Percentiles rank a stretch among this genome's conserved stretches.
phyloP scores from a whole-genome alignment of 2,113 vertebrate genomes.

The Leptobrachium ailaonicum region DNA sequence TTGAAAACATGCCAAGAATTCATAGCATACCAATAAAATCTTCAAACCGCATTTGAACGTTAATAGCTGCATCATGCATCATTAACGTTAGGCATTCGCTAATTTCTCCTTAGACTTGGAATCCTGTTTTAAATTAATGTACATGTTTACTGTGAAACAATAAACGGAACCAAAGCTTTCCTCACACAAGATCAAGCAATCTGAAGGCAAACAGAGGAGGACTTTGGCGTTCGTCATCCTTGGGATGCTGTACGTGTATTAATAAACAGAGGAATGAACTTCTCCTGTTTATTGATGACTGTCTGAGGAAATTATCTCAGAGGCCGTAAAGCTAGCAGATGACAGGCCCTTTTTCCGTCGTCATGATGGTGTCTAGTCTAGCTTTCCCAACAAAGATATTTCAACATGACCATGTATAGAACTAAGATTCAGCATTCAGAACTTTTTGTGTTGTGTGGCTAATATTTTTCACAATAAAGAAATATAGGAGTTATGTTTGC shows the following conservation, averaged over 20 bases:
- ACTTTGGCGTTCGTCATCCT: too few species aligned
- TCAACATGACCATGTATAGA: constrained; percentile 1
- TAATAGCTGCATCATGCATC: constrained; percentile 1
- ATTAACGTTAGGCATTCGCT: background rate
- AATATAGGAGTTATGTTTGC: too few species aligned
- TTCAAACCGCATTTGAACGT: background rate
- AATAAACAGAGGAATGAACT: too few species aligned
- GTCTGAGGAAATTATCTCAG: background rate
- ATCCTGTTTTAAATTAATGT: constrained; percentile 1
- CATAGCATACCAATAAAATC: background rate
- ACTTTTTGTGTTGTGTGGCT: too few species aligned
- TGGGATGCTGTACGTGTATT: too few species aligned
- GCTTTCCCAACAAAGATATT: background rate
- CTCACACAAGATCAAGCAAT: background rate
- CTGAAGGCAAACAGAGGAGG: background rate
- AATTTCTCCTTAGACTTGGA: background rate
- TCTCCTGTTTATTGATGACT: too few species aligned
- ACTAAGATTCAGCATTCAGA: background rate
- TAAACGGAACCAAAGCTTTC: background rate
- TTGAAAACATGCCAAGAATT: constrained; percentile 2
- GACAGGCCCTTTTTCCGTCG: background rate
- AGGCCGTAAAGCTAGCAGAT: background rate
- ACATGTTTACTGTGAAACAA: background rate
- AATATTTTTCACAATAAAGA: too few species aligned
- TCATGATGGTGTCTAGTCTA: background rate